Evolutionary conservation across 2,797 vertebrate species (phyloP).

Genomic region (Halcyon badia): DNA sequence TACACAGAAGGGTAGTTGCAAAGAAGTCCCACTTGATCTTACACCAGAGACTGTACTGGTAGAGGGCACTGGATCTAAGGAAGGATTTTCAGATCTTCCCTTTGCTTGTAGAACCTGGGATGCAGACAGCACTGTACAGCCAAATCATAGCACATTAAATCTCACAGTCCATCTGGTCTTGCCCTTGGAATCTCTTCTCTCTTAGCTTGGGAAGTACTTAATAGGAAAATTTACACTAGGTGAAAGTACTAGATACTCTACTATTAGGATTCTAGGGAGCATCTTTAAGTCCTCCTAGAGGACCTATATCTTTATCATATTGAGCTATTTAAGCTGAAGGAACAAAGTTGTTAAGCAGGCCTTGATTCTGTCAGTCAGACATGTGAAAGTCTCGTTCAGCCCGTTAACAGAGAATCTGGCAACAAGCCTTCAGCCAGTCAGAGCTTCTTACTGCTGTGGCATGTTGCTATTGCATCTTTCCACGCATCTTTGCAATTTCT

Average conservation of each 20-base stretch:
- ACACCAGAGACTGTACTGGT: neutral
- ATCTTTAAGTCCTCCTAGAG: accelerated
- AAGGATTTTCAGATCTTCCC: neutral
- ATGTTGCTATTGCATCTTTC: neutral
- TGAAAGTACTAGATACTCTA: neutral
- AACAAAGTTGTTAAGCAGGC: neutral
- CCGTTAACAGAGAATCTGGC: neutral
- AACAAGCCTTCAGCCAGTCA: neutral
- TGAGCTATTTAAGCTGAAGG: neutral
- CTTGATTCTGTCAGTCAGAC: neutral
- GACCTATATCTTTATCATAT: neutral
- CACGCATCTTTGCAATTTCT: neutral
- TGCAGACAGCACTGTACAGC: neutral
- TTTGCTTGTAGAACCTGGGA: neutral
- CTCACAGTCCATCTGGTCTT: neutral
- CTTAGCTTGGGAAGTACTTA: neutral
- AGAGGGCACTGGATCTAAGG: neutral
- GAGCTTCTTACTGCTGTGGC: neutral
- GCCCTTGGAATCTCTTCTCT: neutral
- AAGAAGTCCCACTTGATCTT: neutral
- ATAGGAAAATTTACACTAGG: neutral
- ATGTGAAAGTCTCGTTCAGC: neutral
- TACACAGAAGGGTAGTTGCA: neutral
- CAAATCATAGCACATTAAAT: neutral
- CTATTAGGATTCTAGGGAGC: neutral